Conservation (phyloP, 2,888 invertebrate genomes). For the Pseudoips prasinana region DNA sequence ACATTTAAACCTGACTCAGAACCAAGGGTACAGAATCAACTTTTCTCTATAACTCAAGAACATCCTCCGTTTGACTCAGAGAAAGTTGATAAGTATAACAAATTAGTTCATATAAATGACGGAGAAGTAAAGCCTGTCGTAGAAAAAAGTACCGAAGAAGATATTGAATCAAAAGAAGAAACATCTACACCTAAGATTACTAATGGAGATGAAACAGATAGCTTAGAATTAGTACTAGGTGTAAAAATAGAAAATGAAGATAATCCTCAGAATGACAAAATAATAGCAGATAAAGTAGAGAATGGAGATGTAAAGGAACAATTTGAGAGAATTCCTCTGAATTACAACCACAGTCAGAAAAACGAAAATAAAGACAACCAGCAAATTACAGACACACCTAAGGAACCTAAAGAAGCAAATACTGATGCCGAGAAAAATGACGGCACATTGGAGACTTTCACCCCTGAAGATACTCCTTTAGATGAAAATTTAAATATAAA, state of each 20-base stretch:
- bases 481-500: conserved; percentile 67
- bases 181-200: conserved; percentile 32
- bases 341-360: conserved; percentile 61
- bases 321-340: conserved; percentile 71
- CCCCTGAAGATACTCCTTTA: conserved; percentile 47
- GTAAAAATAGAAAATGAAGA: conserved; percentile 29
- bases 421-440: conserved; percentile 36
- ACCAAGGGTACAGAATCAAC: too few species aligned
- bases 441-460: conserved; percentile 48
- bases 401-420: conserved; percentile 22
- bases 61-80: conserved; percentile 2
- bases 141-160: conserved; percentile 57
- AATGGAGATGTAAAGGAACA: conserved; percentile 62
- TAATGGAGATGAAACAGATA: conserved; percentile 38
- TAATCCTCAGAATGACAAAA: conserved; percentile 35
- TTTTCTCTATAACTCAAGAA: not conserved
- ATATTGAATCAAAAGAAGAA: conserved; percentile 42
- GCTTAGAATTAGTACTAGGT: conserved; percentile 46
- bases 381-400: conserved; percentile 10
- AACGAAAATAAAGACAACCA: conserved; percentile 25
- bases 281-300: conserved; percentile 25
- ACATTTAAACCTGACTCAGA: conserved; percentile 23
- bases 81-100: conserved; percentile 32
- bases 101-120: conserved; percentile 51
- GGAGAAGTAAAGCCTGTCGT: conserved; percentile 70